Base-by-base conservation (phyloP, 1,140 invertebrate species). In the Drosophila gunungcola region DNA sequence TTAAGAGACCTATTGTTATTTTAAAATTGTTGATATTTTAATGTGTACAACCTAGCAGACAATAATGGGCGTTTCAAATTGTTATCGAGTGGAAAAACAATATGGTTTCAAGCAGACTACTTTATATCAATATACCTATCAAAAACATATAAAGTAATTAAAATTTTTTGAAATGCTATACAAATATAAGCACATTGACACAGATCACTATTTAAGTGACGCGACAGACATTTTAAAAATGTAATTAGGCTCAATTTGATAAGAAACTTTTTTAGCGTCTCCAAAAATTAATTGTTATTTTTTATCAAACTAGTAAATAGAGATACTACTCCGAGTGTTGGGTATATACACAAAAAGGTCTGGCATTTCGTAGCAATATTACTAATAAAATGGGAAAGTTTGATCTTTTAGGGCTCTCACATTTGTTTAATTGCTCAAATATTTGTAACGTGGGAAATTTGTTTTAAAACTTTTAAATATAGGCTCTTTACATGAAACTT, bases 281-380 rank as follows among this genome's bases (percentile, higher is more conserved):
- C 51, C n/a, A 13, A 54, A 54, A 54, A 54, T 5, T 12, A 12
- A 36, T n/a, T 54, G 16, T 13, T 45, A 10, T 36, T 54, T 62
- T 21, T 21, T 21, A 4, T 45, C 9, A 13, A 52, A 36, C 4
- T 2, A 12, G 60, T 34, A 29, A 25, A 42, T 36, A 34, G 13
- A 62, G 38, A 54, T 36, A 54, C 39, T 27, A 21, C 34, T 43
- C 10, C 0, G 12, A 25, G 9, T 32, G 4, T 7, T 21, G 34
- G 11, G 13, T 32, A 29, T 12, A 6, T 13, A 34, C 27, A 13
- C 48, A 51, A 4, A 51, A 13, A 51, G 29, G 12, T 29, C 46
- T 48, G 45, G 1, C 45, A 29, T 27, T 6, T 25, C 5, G 12
- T 3, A 9, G 25, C n/a, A n/a, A 34, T 49, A 49, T 27, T 36